phyloP scores from a whole-genome alignment of 2,113 vertebrate species.

The Protobothrops mucrosquamatus region DNA sequence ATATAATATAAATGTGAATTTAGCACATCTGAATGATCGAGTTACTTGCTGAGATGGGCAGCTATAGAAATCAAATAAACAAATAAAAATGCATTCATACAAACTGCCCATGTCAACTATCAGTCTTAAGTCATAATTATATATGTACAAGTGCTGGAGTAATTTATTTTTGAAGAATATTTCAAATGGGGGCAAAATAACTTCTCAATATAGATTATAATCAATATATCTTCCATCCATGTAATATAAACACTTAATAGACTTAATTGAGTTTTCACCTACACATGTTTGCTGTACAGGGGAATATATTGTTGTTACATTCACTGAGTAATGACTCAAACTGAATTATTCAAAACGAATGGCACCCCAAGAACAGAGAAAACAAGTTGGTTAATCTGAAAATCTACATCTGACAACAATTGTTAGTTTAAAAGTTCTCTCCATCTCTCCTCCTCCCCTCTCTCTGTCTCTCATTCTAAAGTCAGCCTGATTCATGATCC shows the following conservation, averaged over 20 bases:
- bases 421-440: slow-evolving; percentile 66
- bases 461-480: slow-evolving; percentile 42
- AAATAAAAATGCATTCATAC: background rate
- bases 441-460: background rate
- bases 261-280: background rate
- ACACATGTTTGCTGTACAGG: background rate
- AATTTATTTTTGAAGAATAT: slow-evolving; percentile 49
- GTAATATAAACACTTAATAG: background rate
- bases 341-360: background rate
- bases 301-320: background rate
- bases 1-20: background rate
- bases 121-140: slow-evolving; percentile 53
- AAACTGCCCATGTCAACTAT: slow-evolving; percentile 57
- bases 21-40: background rate
- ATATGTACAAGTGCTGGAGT: slow-evolving; percentile 46
- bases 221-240: fast-evolving
- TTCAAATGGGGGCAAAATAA: slow-evolving; percentile 23
- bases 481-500: slow-evolving; percentile 28
- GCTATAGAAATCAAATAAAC: background rate
- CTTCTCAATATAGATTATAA: background rate
- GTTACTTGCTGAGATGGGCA: background rate
- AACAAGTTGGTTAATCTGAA: slow-evolving; percentile 40
- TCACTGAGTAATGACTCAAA: background rate
- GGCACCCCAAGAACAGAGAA: background rate
- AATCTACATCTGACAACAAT: slow-evolving; percentile 54